These are phyloP conservation scores for Drosophila paulistorum DNA, from an alignment of 1,140 invertebrate genomes.

Conservation along the genomic window DNA sequence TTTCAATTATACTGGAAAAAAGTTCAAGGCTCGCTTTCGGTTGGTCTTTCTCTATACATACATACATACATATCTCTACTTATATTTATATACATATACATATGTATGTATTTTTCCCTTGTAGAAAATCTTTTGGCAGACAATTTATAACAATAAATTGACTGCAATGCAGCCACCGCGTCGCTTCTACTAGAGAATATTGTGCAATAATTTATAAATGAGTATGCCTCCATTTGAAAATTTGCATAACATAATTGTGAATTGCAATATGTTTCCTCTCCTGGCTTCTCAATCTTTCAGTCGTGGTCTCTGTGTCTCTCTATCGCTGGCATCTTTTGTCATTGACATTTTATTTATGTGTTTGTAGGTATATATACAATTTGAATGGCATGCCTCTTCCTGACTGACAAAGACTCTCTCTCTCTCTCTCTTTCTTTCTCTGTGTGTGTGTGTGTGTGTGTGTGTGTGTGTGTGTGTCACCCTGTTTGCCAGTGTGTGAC, in stretches of 20 bases:
- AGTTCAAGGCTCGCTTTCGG: conserved; percentile 2
- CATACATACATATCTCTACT: background rate
- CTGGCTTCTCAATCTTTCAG: conserved; percentile 9
- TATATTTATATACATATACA: background rate
- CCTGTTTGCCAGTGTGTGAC: conserved; percentile 27
- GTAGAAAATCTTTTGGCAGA: conserved; percentile 10
- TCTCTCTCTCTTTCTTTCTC: too few relatives aligned
- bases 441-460: conserved; percentile 15
- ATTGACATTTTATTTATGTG: conserved; percentile 58
- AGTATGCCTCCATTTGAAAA: conserved; percentile 47
- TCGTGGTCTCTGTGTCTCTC: background rate
- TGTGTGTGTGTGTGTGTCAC: conserved; percentile 14
- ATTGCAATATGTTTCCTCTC: conserved; percentile 48
- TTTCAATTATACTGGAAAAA: conserved; percentile 10
- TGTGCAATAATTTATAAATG: conserved; percentile 26
- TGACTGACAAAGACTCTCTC: conserved; percentile 26
- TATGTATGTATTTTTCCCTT: background rate
- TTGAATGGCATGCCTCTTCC: conserved; percentile 7
- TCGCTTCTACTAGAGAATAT: background rate
- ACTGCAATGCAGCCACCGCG: conserved; percentile 1
- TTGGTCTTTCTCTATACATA: background rate
- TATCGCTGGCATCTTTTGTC: conserved; percentile 24
- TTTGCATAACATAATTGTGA: conserved; percentile 60
- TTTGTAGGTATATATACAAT: conserved; percentile 4
- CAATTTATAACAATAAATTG: conserved; percentile 14